Conservation (phyloP, 2,888 invertebrate species). For the Patella pellucida region DNA sequence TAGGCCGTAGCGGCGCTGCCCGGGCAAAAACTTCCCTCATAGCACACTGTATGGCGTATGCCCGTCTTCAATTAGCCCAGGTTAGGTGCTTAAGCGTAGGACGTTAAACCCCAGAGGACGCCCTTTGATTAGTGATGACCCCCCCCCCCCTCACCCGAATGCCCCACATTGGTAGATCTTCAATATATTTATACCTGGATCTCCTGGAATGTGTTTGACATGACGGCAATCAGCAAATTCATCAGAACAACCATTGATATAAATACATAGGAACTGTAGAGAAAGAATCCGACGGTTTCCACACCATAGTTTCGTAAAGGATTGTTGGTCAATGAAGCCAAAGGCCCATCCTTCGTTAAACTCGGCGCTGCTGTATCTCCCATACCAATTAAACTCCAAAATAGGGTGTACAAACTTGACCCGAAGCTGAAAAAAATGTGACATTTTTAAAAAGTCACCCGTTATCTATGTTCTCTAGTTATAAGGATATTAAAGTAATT, state of each 20-base stretch:
- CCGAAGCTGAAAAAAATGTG: constrained; percentile 36
- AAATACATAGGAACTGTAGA: constrained; percentile 53
- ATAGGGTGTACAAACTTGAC: constrained; percentile 40
- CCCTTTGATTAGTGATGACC: too few relatives aligned
- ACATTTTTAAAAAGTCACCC: too few relatives aligned
- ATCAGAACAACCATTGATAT: constrained; percentile 60
- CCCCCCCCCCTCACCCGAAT: too few relatives aligned
- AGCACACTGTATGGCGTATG: too few relatives aligned
- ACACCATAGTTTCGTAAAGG: constrained; percentile 32
- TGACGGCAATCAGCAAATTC: constrained; percentile 65
- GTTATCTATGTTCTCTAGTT: too few relatives aligned
- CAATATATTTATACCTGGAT: constrained; percentile 49
- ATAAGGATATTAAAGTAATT: too few relatives aligned
- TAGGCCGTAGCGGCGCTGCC: too few relatives aligned
- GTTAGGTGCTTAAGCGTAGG: too few relatives aligned
- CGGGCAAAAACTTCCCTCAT: too few relatives aligned
- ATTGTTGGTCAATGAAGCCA: constrained; percentile 46
- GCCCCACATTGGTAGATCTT: too few relatives aligned
- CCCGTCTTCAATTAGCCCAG: too few relatives aligned
- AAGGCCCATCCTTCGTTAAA: constrained; percentile 26
- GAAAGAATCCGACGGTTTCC: constrained; percentile 41
- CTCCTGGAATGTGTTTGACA: constrained; percentile 64
- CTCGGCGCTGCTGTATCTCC: constrained; percentile 39
- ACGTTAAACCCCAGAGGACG: too few relatives aligned
- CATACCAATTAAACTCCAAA: constrained; percentile 52